Conservation (phyloP, 2,888 invertebrate genomes). For the Luperina testacea region DNA sequence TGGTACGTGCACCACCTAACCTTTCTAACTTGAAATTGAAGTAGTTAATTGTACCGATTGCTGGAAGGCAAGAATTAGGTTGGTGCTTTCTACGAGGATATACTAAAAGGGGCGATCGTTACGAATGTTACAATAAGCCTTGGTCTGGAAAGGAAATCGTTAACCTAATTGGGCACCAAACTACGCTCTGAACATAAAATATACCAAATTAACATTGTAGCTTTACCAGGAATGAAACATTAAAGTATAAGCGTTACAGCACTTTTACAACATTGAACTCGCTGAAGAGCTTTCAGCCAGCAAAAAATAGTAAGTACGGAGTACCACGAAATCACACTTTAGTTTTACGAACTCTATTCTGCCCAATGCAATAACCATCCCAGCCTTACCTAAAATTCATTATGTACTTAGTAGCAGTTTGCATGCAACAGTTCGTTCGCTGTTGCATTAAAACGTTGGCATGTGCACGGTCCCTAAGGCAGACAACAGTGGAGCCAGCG, state of each 20-base stretch:
- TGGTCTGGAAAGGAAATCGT: slow-evolving; percentile 38
- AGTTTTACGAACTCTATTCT: slow-evolving; percentile 49
- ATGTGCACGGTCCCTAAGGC: slow-evolving; percentile 61
- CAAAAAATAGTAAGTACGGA: slow-evolving; percentile 8
- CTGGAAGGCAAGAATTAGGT: slow-evolving; percentile 25
- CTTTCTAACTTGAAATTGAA: slow-evolving; percentile 18
- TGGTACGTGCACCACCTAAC: slow-evolving; percentile 36
- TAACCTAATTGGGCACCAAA: slow-evolving; percentile 45
- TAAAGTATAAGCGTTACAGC: slow-evolving; percentile 4
- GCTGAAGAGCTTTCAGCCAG: slow-evolving; percentile 2
- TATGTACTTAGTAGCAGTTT: slow-evolving; percentile 62
- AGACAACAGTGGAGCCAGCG: slow-evolving; percentile 57
- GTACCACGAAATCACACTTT: slow-evolving; percentile 31
- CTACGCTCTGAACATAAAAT: slow-evolving; percentile 29
- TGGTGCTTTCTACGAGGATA: slow-evolving; percentile 24
- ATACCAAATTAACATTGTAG: slow-evolving; percentile 20
- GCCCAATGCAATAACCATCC: slow-evolving; percentile 41
- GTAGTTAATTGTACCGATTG: slow-evolving; percentile 26
- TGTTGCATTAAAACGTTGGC: slow-evolving; percentile 57
- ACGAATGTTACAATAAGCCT: slow-evolving; percentile 40
- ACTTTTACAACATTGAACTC: slow-evolving; percentile 21
- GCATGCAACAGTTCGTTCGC: slow-evolving; percentile 64
- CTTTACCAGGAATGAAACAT: slow-evolving; percentile 12
- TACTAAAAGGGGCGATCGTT: slow-evolving; percentile 26
- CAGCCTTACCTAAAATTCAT: slow-evolving; percentile 57